A percentile compares a stretch with the other conserved stretches of the same genome.
These are phyloP conservation scores for Trematocara macrostoma DNA, from an alignment of 2,113 vertebrate species.

Conservation along the genomic window DNA sequence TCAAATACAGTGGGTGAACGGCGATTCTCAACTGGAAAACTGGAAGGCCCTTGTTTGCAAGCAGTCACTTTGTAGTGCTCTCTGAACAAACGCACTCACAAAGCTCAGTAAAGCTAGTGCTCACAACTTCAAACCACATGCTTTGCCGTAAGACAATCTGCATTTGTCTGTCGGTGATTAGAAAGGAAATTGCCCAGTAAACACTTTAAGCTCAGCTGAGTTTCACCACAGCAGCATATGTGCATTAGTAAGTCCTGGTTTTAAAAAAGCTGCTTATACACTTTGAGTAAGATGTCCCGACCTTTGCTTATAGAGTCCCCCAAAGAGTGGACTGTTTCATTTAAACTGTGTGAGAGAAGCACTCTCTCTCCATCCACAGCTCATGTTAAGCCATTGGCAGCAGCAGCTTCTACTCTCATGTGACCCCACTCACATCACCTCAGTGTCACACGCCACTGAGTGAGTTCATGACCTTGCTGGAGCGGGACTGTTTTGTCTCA, in stretches of 20 bases:
- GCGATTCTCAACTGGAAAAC: background rate
- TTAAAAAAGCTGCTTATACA: background rate
- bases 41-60: background rate
- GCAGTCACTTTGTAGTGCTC: background rate
- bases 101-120: background rate
- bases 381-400: constrained; percentile 5
- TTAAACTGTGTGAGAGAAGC: background rate
- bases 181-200: background rate
- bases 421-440: constrained; percentile 20
- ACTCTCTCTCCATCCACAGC: background rate
- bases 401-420: background rate
- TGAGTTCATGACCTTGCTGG: constrained; percentile 6
- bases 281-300: background rate
- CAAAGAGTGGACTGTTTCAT: background rate
- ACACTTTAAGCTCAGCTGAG: background rate
- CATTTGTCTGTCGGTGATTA: background rate
- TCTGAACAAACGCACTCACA: background rate
- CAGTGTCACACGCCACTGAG: constrained; percentile 10
- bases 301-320: background rate
- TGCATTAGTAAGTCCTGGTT: background rate
- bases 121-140: background rate
- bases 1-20: background rate
- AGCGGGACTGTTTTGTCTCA: background rate
- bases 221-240: background rate
- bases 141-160: background rate